Base-by-base conservation (phyloP, 2,113 vertebrate species). In the Illadopsis cleaveri region DNA sequence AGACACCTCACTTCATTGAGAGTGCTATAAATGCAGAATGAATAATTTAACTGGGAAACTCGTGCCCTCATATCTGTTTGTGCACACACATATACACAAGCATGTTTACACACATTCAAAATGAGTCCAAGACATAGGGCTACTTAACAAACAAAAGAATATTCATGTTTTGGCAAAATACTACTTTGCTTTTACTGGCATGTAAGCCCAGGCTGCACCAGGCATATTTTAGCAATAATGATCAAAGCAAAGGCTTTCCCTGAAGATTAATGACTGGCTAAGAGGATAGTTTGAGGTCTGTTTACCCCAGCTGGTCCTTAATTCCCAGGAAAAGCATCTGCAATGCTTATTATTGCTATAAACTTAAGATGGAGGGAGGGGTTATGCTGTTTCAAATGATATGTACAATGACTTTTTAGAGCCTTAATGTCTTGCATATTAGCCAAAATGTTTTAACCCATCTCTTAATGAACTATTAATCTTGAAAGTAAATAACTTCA, bases 261-360 rank as follows among this genome's bases (percentile, higher is more conserved):
- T 92, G 93, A 97, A 97, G 94, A 97, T 96, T 96, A 96, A 96
- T 96, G 96, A 90, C 96, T 94, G 92, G 90, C 93, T 96, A 96
- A 95, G 96, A 96, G 93, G 93, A 97, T 93, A 96, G 96, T 96
- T 96, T 96, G 93, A 96, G 96, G 94, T 97, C 94, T 96, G 90
- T 96, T 97, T 97, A 97, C 85, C 92, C 96, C 94, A 96, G 93
- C 90, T 96, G 96, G 94, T 93, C 93, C 96, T 93, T 95, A 96
- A 97, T 96, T 97, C 96, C 92, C 95, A 86, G 90, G 92, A 97
- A 96, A 97, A 96, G 88, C 92, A 95, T 97, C 96, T 96, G 92
- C 90, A 93, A 94, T 81, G 85, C 90, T 96, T 95, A 96, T 92
- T 97, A 95, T 95, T 96, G 94, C 88, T 90, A 86, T 92, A 95